A percentile compares a stretch with the other conserved stretches of the same genome.
Conservation (phyloP, 2,113 vertebrate genomes). For the Petrocephalus zakoni region DNA sequence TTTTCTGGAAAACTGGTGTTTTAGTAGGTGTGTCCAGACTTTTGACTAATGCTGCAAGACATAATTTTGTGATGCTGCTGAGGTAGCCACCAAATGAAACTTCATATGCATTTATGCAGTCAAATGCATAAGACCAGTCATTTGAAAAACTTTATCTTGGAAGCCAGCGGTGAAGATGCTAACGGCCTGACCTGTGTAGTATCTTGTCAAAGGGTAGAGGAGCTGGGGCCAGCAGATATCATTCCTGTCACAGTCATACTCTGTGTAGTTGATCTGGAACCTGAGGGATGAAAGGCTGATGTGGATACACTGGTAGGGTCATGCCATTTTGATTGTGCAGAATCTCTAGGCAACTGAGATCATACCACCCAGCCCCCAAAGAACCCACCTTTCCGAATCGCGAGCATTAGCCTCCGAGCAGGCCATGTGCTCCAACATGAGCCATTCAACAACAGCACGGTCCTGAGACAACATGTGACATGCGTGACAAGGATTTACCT, state of each 20-base stretch:
- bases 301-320: not conserved
- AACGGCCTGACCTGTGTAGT: constrained; percentile 74
- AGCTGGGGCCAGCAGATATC: constrained; percentile 91
- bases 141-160: not conserved
- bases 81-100: not conserved
- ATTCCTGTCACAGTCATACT: constrained; percentile 86
- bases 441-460: not conserved
- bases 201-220: constrained; percentile 74
- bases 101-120: too few relatives aligned
- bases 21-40: not conserved
- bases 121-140: not conserved
- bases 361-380: not conserved
- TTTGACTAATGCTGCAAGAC: not conserved
- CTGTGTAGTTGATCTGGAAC: constrained; percentile 83
- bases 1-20: not conserved
- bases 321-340: not conserved
- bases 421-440: not conserved
- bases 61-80: not conserved
- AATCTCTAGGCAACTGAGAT: not conserved
- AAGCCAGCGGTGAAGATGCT: not conserved
- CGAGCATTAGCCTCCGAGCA: not conserved
- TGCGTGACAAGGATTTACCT: constrained; percentile 59
- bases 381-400: not conserved
- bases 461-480: not conserved
- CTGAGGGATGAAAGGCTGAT: constrained; percentile 47